Percentiles rank a stretch among this genome's conserved stretches.
These are phyloP conservation scores for Palythoa heliodiscus DNA, from an alignment of 92 coral and sea anemone species.

Conservation along the genomic window DNA sequence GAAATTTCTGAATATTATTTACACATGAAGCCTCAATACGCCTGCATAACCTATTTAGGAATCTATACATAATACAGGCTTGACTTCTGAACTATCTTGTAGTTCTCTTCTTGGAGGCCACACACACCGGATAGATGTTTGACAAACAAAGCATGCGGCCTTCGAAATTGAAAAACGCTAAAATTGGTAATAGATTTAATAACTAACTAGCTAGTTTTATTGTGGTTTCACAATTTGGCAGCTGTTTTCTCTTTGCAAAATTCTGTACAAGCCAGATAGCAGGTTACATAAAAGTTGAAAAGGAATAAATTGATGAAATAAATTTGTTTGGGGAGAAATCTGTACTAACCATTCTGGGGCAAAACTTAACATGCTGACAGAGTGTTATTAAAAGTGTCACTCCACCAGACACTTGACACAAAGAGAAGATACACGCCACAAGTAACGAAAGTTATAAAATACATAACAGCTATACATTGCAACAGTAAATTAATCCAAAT, in stretches of 20 bases:
- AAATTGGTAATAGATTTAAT: constrained; percentile 16
- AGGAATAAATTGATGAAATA: background rate
- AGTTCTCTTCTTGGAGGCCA: constrained; percentile 1
- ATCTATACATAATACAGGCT: background rate
- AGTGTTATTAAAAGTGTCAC: background rate
- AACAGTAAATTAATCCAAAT: background rate
- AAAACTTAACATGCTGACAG: background rate
- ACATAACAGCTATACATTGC: background rate
- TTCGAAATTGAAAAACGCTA: constrained; percentile 39
- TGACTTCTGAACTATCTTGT: constrained; percentile 14
- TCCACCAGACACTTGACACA: background rate
- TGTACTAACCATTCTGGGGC: background rate
- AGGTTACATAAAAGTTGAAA: background rate
- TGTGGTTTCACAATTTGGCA: constrained; percentile 8
- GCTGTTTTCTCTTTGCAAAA: background rate
- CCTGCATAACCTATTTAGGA: background rate
- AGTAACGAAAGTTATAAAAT: background rate
- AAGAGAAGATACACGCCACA: background rate
- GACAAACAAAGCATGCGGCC: background rate
- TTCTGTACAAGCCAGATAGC: background rate
- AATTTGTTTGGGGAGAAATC: background rate
- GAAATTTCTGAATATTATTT: constrained; percentile 26
- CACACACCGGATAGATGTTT: background rate
- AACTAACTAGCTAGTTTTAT: constrained; percentile 20
- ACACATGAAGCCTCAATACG: constrained; percentile 22